Evolutionary conservation across 2,797 vertebrate species (phyloP).

Genomic region (Enteromius radiatus): DNA sequence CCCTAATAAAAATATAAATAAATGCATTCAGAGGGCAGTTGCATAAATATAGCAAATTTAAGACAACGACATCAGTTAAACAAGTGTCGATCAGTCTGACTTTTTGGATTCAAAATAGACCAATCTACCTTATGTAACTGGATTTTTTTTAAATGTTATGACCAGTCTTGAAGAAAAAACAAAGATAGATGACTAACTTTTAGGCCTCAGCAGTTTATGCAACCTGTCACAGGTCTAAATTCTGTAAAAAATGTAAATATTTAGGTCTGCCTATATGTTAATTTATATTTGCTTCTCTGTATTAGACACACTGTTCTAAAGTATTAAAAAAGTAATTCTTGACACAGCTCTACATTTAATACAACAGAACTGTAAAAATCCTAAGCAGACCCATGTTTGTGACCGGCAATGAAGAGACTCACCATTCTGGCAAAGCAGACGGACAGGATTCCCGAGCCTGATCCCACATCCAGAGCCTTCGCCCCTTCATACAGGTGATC

Average conservation of each 20-base stretch:
- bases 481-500: conserved; percentile 96
- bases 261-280: background rate
- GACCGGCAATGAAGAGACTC: conserved; percentile 66
- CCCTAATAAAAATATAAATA: background rate
- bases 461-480: conserved; percentile 97
- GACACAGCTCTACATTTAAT: background rate
- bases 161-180: background rate
- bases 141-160: no score
- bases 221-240: background rate
- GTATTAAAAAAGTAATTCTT: background rate
- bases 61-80: background rate
- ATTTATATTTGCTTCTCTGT: background rate
- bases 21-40: background rate
- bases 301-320: background rate
- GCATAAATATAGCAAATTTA: no score
- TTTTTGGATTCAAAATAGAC: background rate
- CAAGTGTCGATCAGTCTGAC: background rate
- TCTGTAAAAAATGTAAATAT: background rate
- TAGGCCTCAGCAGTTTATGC: background rate
- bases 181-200: no score
- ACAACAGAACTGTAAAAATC: background rate
- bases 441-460: conserved; percentile 96
- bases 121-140: background rate
- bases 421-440: conserved; percentile 98
- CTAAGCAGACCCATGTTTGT: background rate